Evolutionary conservation across 2,113 vertebrate species (phyloP), one percentile per base, ranked within the genome.

Genomic region (Nycticryphes semicollaris): DNA sequence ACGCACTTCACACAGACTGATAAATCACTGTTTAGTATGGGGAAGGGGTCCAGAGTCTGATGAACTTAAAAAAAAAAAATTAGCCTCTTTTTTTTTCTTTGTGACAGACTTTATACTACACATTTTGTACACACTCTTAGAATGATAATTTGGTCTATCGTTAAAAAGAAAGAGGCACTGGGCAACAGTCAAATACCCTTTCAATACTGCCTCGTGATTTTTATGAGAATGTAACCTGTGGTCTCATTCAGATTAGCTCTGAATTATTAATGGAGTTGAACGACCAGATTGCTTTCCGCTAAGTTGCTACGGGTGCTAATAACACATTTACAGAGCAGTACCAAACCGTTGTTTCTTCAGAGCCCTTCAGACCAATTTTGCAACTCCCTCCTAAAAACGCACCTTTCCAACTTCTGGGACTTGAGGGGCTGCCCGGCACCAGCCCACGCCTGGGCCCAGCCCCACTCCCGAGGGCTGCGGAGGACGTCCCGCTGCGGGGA

Each of bases 161-260:
- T n/a, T 89, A 70, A 90, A 90, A 95, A 89, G 18, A 56, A 22
- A 78, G 16, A 20, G 30, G 91, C 39, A 19, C 14, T 70, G 22
- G 23, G 47, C 60, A 90, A 91, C 47, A 91, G 90, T 64, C 31
- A 60, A 83, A 92, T 47, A 50, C 30, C 66, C 27, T 84, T 91
- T 57, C 47, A 79, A 57, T 54, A 33, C 35, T 72, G 53, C n/a
- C 78, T 57, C 23, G 74, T 78, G 48, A 70, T 72, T 74, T 82
- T 72, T 62, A 76, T 8, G 53, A 84, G 78, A 75, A 31, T 37
- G 72, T 69, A 60, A 95, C 90, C 86, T 96, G 77, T 64, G 82
- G 74, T 96, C 78, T 80, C 68, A 75, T 41, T 33, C 35, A 14
- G 70, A 48, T 62, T 56, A 72, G 37, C 50, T 56, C 81, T 47